These are phyloP conservation scores for Triplophysa yarkandensis DNA, from an alignment of 2,797 vertebrate genomes.

Conservation along the genomic window DNA sequence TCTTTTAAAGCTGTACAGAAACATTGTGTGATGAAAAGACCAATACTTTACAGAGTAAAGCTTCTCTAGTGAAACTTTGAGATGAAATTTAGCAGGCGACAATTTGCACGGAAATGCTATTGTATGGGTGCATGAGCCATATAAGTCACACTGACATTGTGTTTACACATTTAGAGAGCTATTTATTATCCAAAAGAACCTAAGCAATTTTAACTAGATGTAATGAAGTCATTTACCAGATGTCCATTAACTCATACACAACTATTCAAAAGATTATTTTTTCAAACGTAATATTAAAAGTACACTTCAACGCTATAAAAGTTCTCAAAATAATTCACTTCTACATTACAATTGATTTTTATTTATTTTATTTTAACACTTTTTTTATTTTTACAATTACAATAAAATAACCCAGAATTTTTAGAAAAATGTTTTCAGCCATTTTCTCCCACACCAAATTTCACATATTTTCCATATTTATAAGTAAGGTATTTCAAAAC, in stretches of 20 bases:
- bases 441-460: no score
- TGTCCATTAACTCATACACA: neutral
- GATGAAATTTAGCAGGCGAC: neutral
- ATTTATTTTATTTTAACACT: no score
- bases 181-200: neutral
- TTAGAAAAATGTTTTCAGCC: no score
- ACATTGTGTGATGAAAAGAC: neutral
- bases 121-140: neutral
- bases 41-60: neutral
- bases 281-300: no score
- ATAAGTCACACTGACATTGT: neutral
- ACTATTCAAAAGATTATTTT: neutral
- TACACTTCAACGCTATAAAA: no score
- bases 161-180: neutral
- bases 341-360: no score
- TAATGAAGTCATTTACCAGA: constrained; percentile 6
- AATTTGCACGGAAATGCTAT: neutral
- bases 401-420: no score
- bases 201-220: no score
- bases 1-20: neutral
- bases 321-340: no score
- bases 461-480: no score
- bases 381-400: no score
- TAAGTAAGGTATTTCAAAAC: no score
- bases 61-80: neutral